phyloP scores from a whole-genome alignment of 2,888 invertebrate genomes.

The Nephrocerus scutellatus region DNA sequence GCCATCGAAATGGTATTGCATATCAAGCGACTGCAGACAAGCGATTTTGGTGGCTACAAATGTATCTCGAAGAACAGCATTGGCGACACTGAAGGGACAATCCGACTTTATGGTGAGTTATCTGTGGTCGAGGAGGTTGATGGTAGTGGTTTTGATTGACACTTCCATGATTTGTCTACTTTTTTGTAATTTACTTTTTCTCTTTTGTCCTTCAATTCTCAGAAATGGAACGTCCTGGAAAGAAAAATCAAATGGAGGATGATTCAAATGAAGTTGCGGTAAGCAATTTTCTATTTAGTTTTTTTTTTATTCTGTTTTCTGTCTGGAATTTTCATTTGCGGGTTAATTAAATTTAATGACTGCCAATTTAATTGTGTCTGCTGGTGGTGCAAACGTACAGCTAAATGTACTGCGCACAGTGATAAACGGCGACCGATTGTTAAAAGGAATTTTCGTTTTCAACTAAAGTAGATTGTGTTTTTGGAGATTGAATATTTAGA shows the following conservation, averaged over 20 bases:
- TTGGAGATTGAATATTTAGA: too few relatives aligned
- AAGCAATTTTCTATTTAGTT: slow-evolving; percentile 26
- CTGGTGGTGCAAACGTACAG: too few relatives aligned
- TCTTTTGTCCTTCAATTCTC: slow-evolving; percentile 5
- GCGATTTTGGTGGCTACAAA: slow-evolving; percentile 79
- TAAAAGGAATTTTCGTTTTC: too few relatives aligned
- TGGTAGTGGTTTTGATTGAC: background rate
- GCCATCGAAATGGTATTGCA: slow-evolving; percentile 77
- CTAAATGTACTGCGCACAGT: too few relatives aligned
- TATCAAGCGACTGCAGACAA: slow-evolving; percentile 65
- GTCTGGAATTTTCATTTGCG: slow-evolving; percentile 11
- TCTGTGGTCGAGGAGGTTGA: too few relatives aligned
- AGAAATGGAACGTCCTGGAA: slow-evolving; percentile 47
- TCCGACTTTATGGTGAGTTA: slow-evolving; percentile 76
- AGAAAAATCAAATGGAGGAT: slow-evolving; percentile 49
- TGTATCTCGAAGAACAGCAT: slow-evolving; percentile 90
- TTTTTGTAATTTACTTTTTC: slow-evolving; percentile 3
- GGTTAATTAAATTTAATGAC: too few relatives aligned
- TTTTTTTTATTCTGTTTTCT: background rate
- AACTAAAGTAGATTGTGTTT: too few relatives aligned
- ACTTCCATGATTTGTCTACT: slow-evolving; percentile 1
- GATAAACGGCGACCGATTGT: too few relatives aligned
- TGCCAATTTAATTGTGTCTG: too few relatives aligned
- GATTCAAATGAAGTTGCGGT: slow-evolving; percentile 48
- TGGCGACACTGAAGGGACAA: slow-evolving; percentile 84